phyloP scores from a whole-genome alignment of 2,797 vertebrate species.

The Anomalospiza imberbis region DNA sequence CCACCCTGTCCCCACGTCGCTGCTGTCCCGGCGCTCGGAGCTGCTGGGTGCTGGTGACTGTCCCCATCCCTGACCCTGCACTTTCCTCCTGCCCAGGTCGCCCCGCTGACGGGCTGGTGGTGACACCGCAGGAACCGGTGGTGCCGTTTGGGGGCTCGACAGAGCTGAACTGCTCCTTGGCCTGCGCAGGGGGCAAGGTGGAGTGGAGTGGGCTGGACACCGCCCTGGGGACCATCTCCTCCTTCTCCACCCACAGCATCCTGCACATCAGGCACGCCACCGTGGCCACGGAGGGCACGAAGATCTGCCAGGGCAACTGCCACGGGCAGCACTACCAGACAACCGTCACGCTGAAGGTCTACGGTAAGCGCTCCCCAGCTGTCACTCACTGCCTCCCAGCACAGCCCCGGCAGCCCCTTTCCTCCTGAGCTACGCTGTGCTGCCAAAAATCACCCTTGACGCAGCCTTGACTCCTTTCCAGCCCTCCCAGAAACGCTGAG shows the following conservation, averaged over 20 bases:
- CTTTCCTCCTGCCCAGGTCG: background rate
- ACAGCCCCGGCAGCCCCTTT: background rate
- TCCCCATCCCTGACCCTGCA: accelerated
- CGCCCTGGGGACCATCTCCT: conserved; percentile 37
- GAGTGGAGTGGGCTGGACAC: conserved; percentile 76
- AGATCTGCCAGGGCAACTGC: conserved; percentile 66
- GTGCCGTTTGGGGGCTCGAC: conserved; percentile 44
- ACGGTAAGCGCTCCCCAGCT: conserved; percentile 26
- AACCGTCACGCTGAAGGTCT: conserved; percentile 12
- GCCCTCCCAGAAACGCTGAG: conserved; percentile 68
- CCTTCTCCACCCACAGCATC: conserved; percentile 47
- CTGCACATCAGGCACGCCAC: conserved; percentile 34
- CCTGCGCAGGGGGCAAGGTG: background rate
- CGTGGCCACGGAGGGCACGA: background rate
- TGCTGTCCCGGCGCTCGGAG: background rate
- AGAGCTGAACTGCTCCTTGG: conserved; percentile 66
- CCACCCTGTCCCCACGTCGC: accelerated
- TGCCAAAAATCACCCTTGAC: background rate
- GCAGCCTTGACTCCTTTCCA: background rate
- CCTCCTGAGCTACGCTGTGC: background rate
- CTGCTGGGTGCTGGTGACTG: background rate
- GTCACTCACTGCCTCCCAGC: accelerated
- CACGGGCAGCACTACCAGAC: background rate
- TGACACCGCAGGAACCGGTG: conserved; percentile 35
- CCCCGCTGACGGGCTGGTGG: background rate